Base-by-base conservation (phyloP, 2,888 invertebrate genomes). In the Hartigia nigra region DNA sequence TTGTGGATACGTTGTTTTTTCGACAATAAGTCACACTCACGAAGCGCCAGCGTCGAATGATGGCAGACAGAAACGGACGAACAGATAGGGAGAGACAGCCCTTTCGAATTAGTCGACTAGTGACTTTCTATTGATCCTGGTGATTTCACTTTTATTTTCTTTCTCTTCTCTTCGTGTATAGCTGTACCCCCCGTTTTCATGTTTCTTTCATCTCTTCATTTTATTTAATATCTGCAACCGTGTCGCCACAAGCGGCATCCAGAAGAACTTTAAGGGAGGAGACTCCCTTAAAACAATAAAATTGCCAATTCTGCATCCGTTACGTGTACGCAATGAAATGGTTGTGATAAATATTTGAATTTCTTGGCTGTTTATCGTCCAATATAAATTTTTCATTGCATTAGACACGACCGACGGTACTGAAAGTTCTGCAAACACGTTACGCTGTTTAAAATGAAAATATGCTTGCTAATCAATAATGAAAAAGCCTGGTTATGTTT, bases 1-100 rank as follows among this genome's bases (percentile, higher is more conserved):
- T 85, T 85, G 81, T 81, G 81, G 83, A 82, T 84, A 84, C 80
- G 83, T 85, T 82, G 84, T 82, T 84, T 55, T 85, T 85, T 84
- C 76, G 79, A 80, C 81, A 81, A 76, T 82, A 82, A 83, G 82
- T 84, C 84, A 85, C 84, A 85, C 84, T 81, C 81, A 36, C 72
- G 32, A 34, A 72, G 75, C 37, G 75, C 31, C 34, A 31, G 36
- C 55, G 55, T 55, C 23, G 34, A 75, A 32, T 4, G 75, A 75
- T 36, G 75, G 36, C 32, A 31, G 75, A 75, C 75, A 36, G 75
- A 31, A 23, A 72, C 31, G 72, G 72, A 32, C 23, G 5, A 36
- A 32, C 32, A 76, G 39, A 23, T 69, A 77, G 34, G 31, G 55
- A 23, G 23, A 72, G 74, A 32, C 34, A 78, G 23, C 23, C 55